Evolutionary conservation across 2,888 invertebrate genomes (phyloP), one percentile per base, ranked within the genome.

Genomic region (Cacoxenus indagator): DNA sequence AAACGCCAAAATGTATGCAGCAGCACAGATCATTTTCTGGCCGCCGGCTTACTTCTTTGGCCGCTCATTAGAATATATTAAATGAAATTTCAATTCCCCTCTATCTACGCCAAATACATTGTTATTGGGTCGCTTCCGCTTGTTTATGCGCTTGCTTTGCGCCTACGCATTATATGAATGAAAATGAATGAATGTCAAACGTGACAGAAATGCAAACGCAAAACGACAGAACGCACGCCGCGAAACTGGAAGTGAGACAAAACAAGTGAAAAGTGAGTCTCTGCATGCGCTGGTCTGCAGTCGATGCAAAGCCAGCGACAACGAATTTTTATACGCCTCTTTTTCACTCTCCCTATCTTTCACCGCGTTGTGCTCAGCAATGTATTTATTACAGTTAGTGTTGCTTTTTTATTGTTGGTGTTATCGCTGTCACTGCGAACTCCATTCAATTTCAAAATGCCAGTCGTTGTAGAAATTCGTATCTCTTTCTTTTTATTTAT

Each of bases 181-280:
- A n/a, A n/a, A 37, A 65, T 62, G 64, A 69, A 78, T 78, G 77
- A 80, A 80, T 78, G 80, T 78, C 80, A 84, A 78, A 84, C 82
- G 82, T 83, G 82, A 80, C 84, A 80, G 76, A 80, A 84, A 78
- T 80, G 73, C 73, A 77, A 70, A 79, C 37, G 31, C n/a, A n/a
- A n/a, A n/a, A n/a, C n/a, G n/a, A n/a, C n/a, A n/a, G n/a, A n/a
- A n/a, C n/a, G n/a, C n/a, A n/a, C n/a, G n/a, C n/a, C n/a, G n/a
- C n/a, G n/a, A n/a, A n/a, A n/a, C n/a, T n/a, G n/a, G n/a, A n/a
- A n/a, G n/a, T n/a, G n/a, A n/a, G n/a, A n/a, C n/a, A n/a, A n/a
- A n/a, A n/a, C n/a, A n/a, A n/a, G n/a, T n/a, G n/a, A n/a, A n/a
- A n/a, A n/a, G n/a, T n/a, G n/a, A n/a, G n/a, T n/a, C n/a, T n/a